phyloP scores from a whole-genome alignment of 2,113 vertebrate species.

The Micromys minutus region DNA sequence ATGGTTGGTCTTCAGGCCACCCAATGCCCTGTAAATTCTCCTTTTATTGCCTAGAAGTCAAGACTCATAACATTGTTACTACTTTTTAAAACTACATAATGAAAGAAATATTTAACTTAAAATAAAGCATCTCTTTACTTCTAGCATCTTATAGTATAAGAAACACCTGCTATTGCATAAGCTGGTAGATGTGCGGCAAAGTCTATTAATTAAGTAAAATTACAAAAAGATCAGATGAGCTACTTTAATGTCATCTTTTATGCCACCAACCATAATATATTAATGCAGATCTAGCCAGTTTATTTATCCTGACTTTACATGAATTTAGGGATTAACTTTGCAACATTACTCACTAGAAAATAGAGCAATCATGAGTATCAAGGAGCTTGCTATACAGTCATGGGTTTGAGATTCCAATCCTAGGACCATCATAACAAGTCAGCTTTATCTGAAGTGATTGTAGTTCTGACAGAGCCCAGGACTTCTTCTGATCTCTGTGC shows the following conservation, averaged over 20 bases:
- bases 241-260: not conserved
- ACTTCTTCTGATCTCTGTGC: not conserved
- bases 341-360: not conserved
- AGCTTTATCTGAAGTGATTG: not conserved
- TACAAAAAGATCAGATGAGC: not conserved
- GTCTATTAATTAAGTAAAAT: constrained; percentile 47
- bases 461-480: not conserved
- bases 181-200: constrained; percentile 7
- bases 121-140: constrained; percentile 26
- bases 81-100: not conserved
- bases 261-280: not conserved
- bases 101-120: constrained; percentile 40
- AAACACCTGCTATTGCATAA: constrained; percentile 26
- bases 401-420: not conserved
- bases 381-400: not conserved
- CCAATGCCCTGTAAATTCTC: not conserved
- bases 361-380: not conserved
- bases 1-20: not conserved
- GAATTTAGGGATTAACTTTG: not conserved
- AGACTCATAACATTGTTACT: not conserved
- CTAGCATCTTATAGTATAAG: not conserved
- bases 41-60: not conserved
- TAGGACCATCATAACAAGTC: not conserved
- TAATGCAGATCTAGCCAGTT: not conserved
- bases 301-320: not conserved